Percentiles rank a stretch among this genome's conserved stretches.
Evolutionary conservation across 2,113 vertebrate species (phyloP).

Genomic region (Prionailurus viverrinus): DNA sequence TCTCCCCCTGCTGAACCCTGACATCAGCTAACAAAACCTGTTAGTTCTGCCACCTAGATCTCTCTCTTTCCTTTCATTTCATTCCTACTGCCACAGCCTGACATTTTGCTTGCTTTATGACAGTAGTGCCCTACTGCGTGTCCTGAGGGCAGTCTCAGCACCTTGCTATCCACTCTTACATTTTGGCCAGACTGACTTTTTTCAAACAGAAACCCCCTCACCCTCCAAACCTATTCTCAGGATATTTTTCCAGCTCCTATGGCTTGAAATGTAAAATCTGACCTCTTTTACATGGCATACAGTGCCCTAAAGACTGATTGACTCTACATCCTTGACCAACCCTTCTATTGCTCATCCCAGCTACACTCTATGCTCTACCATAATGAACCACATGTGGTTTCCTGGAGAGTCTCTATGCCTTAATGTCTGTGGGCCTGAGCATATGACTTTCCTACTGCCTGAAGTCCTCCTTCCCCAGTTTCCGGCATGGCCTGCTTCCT

Average conservation of each 20-base stretch:
- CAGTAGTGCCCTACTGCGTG: background rate
- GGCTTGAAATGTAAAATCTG: background rate
- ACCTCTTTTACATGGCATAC: background rate
- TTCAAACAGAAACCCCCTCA: background rate
- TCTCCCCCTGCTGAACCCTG: background rate
- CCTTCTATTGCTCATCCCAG: background rate
- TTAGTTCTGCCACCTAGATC: background rate
- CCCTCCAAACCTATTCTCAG: background rate
- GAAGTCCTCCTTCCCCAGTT: background rate
- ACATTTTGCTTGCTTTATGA: background rate
- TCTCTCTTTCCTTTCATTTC: background rate
- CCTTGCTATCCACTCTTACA: background rate
- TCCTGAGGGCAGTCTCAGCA: background rate
- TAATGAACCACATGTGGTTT: background rate
- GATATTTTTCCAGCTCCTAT: background rate
- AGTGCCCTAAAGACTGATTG: background rate
- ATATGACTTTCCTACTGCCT: background rate
- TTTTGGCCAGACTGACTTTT: background rate
- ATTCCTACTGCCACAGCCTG: background rate
- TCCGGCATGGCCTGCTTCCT: background rate
- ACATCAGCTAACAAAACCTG: background rate
- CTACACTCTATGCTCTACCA: background rate
- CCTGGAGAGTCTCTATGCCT: background rate
- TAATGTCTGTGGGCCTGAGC: background rate
- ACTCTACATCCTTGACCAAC: background rate